Evolutionary conservation across 2,888 invertebrate genomes (phyloP).

Genomic region (Magallana nippona): DNA sequence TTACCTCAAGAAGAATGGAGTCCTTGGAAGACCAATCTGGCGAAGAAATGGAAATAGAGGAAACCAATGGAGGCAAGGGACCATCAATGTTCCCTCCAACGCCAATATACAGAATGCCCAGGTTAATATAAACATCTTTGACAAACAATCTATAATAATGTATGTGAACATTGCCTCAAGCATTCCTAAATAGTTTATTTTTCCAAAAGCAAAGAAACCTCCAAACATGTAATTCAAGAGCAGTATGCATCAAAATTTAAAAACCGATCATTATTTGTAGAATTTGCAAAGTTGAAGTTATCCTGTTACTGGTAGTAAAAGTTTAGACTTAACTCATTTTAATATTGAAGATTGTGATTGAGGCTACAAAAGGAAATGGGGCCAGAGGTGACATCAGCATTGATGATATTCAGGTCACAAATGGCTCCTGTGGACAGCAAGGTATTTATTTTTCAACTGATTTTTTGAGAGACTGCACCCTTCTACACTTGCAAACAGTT

Average conservation of each 20-base stretch:
- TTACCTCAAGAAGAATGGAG: constrained; percentile 58
- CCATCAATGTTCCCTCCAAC: constrained; percentile 49
- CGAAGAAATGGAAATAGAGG: constrained; percentile 60
- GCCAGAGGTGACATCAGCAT: constrained; percentile 72
- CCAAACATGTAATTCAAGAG: too few species aligned
- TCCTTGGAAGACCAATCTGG: constrained; percentile 60
- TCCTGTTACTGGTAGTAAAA: too few species aligned
- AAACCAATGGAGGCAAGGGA: constrained; percentile 63
- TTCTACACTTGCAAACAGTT: too few species aligned
- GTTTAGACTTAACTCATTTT: background rate
- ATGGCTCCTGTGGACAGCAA: constrained; percentile 60
- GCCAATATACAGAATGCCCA: constrained; percentile 44
- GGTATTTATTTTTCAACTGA: constrained; percentile 36
- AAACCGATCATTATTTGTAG: too few species aligned
- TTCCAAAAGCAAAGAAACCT: too few species aligned
- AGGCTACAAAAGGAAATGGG: constrained; percentile 65
- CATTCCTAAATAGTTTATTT: too few species aligned
- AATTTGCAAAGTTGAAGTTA: too few species aligned
- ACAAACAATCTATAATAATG: background rate
- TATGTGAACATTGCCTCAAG: too few species aligned
- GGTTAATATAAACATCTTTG: background rate
- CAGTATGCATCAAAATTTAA: too few species aligned
- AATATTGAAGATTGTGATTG: constrained; percentile 66
- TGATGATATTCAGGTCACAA: constrained; percentile 68
- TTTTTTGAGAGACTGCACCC: too few species aligned